A percentile compares a stretch with the other conserved stretches of the same genome.
These are phyloP conservation scores for Drosophila setosimentum DNA, from an alignment of 2,888 invertebrate genomes.

Conservation along the genomic window DNA sequence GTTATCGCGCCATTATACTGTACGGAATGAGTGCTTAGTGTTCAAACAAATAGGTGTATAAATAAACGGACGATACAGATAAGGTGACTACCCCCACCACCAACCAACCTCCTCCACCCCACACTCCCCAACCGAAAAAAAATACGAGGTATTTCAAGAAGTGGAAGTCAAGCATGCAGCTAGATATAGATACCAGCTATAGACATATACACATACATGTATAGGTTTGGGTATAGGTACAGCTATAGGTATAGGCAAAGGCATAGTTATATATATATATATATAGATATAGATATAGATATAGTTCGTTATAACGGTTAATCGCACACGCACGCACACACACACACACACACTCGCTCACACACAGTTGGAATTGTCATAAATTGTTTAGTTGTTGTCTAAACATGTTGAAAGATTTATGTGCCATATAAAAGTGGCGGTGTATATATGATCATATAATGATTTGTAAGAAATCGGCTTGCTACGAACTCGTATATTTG, in stretches of 20 bases:
- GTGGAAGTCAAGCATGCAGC: conserved; percentile 45
- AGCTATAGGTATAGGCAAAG: conserved; percentile 24
- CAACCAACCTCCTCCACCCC: background rate
- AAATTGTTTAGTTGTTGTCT: conserved; percentile 81
- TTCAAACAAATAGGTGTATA: conserved; percentile 81
- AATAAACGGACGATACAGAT: conserved; percentile 67
- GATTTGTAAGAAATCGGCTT: conserved; percentile 78
- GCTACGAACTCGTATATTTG: conserved; percentile 12
- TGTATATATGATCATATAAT: conserved; percentile 69
- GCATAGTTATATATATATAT: conserved; percentile 2
- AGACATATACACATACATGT: conserved; percentile 20
- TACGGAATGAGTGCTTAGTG: conserved; percentile 63
- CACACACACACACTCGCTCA: conserved; percentile 15
- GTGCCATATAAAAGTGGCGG: conserved; percentile 49
- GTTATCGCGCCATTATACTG: conserved; percentile 53
- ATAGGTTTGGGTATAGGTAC: conserved; percentile 9
- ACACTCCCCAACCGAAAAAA: background rate
- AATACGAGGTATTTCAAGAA: conserved; percentile 35
- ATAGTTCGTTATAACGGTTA: conserved; percentile 63
- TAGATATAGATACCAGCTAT: conserved; percentile 36
- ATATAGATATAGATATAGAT: conserved; percentile 21
- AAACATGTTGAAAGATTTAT: conserved; percentile 82
- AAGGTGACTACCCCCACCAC: conserved; percentile 35
- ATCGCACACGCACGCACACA: conserved; percentile 52
- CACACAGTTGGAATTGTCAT: conserved; percentile 55